Conservation (phyloP, 2,797 vertebrate species). For the Pangasius sanitwongsei region DNA sequence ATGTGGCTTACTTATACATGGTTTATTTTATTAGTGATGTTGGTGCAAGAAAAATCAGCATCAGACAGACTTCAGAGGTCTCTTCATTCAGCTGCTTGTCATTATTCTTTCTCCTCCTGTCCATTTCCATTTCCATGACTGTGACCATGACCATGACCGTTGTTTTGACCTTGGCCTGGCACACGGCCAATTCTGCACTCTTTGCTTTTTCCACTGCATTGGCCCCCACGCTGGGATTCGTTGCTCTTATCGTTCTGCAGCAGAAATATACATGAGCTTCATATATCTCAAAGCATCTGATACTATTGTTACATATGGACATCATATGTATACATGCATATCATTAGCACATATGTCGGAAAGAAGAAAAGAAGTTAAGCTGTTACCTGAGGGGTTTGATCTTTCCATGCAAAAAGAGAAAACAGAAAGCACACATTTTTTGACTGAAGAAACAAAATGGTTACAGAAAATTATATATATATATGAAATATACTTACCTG, state of each 20-base stretch:
- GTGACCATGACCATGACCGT: not conserved
- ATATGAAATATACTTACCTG: not conserved
- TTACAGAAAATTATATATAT: not conserved
- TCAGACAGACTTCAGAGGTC: constrained; percentile 8
- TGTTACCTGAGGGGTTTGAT: not conserved
- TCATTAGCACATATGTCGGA: not conserved
- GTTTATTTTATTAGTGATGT: not conserved
- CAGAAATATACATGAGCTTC: not conserved
- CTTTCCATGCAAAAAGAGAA: constrained; percentile 17
- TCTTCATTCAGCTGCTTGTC: not conserved
- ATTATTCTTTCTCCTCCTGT: not conserved
- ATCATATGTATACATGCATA: not conserved
- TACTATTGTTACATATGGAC: not conserved
- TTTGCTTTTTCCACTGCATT: constrained; percentile 9
- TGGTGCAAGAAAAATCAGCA: not conserved
- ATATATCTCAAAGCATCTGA: not conserved
- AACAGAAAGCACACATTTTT: not conserved
- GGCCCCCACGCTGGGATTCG: not conserved
- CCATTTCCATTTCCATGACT: not conserved
- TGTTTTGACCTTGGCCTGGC: not conserved
- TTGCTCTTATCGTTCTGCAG: not conserved
- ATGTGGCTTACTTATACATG: not conserved
- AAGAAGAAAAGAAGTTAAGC: not conserved
- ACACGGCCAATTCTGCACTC: not conserved
- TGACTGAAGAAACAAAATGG: not conserved